These are phyloP conservation scores for Schizothorax lantsangensis DNA, from an alignment of 2,797 vertebrate species.

Conservation along the genomic window DNA sequence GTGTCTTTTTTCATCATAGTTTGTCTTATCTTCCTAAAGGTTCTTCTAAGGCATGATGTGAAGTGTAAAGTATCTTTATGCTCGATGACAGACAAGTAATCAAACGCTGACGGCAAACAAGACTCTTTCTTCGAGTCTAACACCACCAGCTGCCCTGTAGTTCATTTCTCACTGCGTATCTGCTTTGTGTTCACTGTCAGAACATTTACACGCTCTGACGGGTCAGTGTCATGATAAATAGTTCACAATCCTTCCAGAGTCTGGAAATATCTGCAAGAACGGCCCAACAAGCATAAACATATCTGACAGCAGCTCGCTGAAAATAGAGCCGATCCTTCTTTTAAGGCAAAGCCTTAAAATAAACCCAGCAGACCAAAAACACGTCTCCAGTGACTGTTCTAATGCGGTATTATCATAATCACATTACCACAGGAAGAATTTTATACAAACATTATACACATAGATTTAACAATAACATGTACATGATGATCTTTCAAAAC, in stretches of 20 bases:
- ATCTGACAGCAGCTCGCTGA: conserved; percentile 7
- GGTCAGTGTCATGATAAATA: conserved; percentile 14
- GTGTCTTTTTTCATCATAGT: not conserved
- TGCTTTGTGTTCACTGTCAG: not conserved
- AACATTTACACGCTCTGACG: not conserved
- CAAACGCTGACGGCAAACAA: not conserved
- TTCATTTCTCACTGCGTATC: not conserved
- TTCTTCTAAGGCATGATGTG: not conserved
- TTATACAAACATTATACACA: not conserved
- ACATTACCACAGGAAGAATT: not conserved
- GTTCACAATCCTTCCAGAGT: not conserved
- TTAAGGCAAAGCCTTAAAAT: conserved; percentile 1
- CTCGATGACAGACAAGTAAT: not conserved
- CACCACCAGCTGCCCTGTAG: conserved; percentile 14
- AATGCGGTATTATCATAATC: not conserved
- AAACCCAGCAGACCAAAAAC: not conserved
- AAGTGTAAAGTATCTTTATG: not conserved
- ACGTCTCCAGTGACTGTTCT: not conserved
- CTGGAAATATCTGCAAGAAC: not conserved
- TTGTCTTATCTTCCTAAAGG: not conserved
- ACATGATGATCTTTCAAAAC: not conserved
- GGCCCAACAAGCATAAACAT: not conserved
- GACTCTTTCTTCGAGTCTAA: not conserved
- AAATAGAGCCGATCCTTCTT: not conserved
- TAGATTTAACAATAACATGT: not conserved